Conservation (phyloP, 2,113 vertebrate genomes). For the Sigmodon hispidus region DNA sequence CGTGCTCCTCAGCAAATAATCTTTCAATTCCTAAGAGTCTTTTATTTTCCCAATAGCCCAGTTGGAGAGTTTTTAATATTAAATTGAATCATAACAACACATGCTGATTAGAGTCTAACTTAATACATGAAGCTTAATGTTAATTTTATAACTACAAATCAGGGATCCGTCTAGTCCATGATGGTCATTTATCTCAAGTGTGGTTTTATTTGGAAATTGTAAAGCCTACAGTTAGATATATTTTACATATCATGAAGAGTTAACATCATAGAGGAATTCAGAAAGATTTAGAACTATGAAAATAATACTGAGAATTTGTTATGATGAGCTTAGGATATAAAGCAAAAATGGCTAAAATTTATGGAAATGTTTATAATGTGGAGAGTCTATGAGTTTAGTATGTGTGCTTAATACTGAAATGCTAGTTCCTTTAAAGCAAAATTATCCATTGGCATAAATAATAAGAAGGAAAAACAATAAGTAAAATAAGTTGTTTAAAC, state of each 20-base stretch:
- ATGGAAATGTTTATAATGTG: background rate
- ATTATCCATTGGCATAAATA: background rate
- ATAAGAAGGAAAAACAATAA: background rate
- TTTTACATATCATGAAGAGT: constrained; percentile 51
- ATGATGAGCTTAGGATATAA: background rate
- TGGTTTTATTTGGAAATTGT: constrained; percentile 67
- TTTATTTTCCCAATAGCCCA: constrained; percentile 75
- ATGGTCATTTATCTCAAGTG: constrained; percentile 73
- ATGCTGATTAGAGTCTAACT: constrained; percentile 75
- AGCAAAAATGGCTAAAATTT: background rate
- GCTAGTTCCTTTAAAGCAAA: background rate
- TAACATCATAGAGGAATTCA: constrained; percentile 14
- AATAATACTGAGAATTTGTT: background rate
- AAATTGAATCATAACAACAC: constrained; percentile 75
- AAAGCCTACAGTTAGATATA: constrained; percentile 35
- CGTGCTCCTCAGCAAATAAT: constrained; percentile 64
- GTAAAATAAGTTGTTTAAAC: constrained; percentile 37
- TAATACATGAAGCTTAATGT: constrained; percentile 69
- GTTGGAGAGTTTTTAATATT: constrained; percentile 79
- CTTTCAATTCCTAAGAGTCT: constrained; percentile 72
- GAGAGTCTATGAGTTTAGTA: background rate
- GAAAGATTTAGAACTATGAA: constrained; percentile 19
- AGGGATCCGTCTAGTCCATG: constrained; percentile 44
- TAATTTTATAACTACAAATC: constrained; percentile 78
- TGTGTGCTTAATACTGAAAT: background rate